A percentile compares a stretch with the other conserved stretches of the same genome.
These are phyloP conservation scores for Microcaecilia unicolor DNA, from an alignment of 2,797 vertebrate genomes.

Conservation along the genomic window DNA sequence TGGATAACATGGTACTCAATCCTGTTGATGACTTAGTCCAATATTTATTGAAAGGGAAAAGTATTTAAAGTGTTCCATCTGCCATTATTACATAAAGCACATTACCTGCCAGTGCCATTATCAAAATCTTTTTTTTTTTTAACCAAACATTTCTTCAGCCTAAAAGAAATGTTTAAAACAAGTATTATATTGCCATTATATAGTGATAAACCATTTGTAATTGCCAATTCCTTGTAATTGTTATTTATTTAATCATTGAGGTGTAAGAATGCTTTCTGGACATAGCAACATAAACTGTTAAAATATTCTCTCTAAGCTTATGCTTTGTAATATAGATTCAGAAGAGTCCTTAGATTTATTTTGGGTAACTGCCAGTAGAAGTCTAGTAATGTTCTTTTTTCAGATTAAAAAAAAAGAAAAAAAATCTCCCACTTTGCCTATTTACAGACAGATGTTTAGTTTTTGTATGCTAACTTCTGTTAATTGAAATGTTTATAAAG, in stretches of 20 bases:
- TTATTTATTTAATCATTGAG: constrained; percentile 67
- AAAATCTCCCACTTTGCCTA: no score
- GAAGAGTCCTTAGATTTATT: constrained; percentile 41
- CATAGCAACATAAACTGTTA: constrained; percentile 46
- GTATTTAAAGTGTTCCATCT: constrained; percentile 48
- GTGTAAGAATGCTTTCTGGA: constrained; percentile 54
- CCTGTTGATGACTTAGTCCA: constrained; percentile 41
- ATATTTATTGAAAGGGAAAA: constrained; percentile 59
- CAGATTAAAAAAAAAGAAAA: neutral
- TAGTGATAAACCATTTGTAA: constrained; percentile 60
- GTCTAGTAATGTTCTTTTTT: constrained; percentile 27
- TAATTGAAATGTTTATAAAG: constrained; percentile 99
- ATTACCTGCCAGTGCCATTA: constrained; percentile 68
- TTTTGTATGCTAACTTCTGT: constrained; percentile 99
- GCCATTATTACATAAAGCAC: constrained; percentile 51
- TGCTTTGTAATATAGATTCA: constrained; percentile 50
- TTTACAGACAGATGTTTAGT: constrained; percentile 90
- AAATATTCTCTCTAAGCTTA: constrained; percentile 31
- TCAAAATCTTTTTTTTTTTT: constrained; percentile 45
- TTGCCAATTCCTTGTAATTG: constrained; percentile 66
- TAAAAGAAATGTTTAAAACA: constrained; percentile 53
- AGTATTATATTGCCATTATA: constrained; percentile 67
- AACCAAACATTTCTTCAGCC: constrained; percentile 53
- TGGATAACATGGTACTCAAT: constrained; percentile 36
- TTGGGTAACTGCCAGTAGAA: constrained; percentile 52